Evolutionary conservation across 2,113 vertebrate genomes (phyloP).

Genomic region (Ellobius talpinus): DNA sequence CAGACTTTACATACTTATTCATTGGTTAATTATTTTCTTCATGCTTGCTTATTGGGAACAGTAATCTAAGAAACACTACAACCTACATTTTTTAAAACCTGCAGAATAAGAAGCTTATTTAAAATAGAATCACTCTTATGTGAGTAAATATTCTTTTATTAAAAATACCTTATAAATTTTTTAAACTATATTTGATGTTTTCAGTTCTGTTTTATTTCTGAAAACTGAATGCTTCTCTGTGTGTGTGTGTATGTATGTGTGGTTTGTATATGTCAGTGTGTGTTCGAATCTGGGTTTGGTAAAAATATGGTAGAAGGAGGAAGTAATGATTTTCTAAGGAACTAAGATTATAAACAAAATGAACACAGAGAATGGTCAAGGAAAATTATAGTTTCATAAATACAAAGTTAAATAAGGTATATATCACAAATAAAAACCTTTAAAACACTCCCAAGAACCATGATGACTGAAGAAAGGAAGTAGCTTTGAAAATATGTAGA

Average conservation of each 20-base stretch:
- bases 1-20: neutral
- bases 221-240: fast-evolving
- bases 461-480: neutral
- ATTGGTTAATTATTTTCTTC: neutral
- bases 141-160: neutral
- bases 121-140: neutral
- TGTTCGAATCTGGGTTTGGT: neutral
- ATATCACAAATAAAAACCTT: neutral
- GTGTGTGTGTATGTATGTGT: neutral
- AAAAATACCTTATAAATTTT: neutral
- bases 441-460: neutral
- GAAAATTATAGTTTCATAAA: neutral
- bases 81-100: neutral
- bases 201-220: neutral
- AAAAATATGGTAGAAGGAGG: neutral
- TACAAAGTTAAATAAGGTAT: neutral
- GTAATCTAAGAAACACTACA: neutral
- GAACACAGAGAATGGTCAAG: neutral
- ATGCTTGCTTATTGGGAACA: neutral
- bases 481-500: neutral
- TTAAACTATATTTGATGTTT: neutral
- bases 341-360: neutral
- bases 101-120: neutral
- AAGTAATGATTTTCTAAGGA: neutral
- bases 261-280: neutral